Evolutionary conservation across 1,140 invertebrate species (phyloP).

Genomic region (Drosophila suzukii): DNA sequence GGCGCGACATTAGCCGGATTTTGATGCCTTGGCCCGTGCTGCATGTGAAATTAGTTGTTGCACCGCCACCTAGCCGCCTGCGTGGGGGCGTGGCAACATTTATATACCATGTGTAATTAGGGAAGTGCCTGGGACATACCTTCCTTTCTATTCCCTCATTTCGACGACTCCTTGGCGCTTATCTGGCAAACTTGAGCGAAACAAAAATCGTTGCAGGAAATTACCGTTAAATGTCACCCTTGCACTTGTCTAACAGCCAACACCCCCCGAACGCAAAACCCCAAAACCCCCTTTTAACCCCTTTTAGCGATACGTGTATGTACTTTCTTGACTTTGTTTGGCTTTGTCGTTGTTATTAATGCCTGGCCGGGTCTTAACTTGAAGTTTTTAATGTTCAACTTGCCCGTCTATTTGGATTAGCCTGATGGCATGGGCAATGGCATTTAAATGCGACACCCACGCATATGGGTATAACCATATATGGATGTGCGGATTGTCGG

Average conservation of each 20-base stretch:
- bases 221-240: constrained; percentile 73
- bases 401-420: constrained; percentile 37
- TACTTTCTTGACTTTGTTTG: constrained; percentile 40
- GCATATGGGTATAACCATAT: not conserved
- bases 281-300: constrained; percentile 3
- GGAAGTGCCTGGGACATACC: constrained; percentile 56
- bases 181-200: constrained; percentile 56
- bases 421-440: constrained; percentile 11
- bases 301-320: constrained; percentile 23
- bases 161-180: constrained; percentile 44
- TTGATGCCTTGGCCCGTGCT: constrained; percentile 71
- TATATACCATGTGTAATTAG: constrained; percentile 77
- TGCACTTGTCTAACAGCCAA: constrained; percentile 50
- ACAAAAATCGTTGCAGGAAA: constrained; percentile 62
- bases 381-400: constrained; percentile 43
- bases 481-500: not conserved
- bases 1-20: constrained; percentile 79
- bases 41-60: constrained; percentile 79
- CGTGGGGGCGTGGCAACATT: constrained; percentile 45
- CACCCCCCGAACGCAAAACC: not conserved
- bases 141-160: constrained; percentile 43
- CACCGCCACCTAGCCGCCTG: constrained; percentile 1
- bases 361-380: constrained; percentile 28
- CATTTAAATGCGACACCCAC: constrained; percentile 2
- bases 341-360: constrained; percentile 50